These are phyloP conservation scores for Mus minutoides DNA, from an alignment of 2,797 vertebrate genomes.

Conservation along the genomic window DNA sequence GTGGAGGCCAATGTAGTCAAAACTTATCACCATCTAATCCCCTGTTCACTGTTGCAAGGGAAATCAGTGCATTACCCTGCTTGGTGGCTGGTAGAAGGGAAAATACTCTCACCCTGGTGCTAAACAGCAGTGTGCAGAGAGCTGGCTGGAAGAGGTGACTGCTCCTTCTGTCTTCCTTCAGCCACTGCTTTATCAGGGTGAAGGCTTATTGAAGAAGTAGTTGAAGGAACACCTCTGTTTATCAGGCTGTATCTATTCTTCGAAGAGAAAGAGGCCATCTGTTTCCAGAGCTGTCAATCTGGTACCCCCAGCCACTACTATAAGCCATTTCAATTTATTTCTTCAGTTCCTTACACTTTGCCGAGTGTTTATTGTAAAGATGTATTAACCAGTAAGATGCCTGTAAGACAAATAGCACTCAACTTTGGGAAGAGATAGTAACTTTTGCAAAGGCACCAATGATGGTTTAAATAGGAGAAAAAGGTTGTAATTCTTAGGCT, in stretches of 20 bases:
- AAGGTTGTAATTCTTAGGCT: neutral
- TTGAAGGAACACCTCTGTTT: conserved; percentile 66
- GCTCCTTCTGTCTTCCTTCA: conserved; percentile 55
- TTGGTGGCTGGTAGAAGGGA: conserved; percentile 57
- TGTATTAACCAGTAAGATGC: conserved; percentile 77
- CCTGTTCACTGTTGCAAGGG: conserved; percentile 65
- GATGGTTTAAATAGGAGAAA: conserved; percentile 53
- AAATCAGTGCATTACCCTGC: conserved; percentile 65
- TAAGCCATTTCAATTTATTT: conserved; percentile 81
- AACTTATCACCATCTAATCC: conserved; percentile 73
- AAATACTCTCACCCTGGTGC: conserved; percentile 50
- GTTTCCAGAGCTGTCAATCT: conserved; percentile 72
- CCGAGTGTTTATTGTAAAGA: conserved; percentile 78
- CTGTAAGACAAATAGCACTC: conserved; percentile 73
- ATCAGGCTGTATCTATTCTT: conserved; percentile 72
- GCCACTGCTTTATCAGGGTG: conserved; percentile 68
- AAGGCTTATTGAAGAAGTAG: conserved; percentile 54
- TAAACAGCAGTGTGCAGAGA: conserved; percentile 63
- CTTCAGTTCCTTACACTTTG: conserved; percentile 76
- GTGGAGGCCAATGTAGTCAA: conserved; percentile 67
- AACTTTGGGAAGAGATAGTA: conserved; percentile 75
- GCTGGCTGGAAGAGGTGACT: conserved; percentile 54
- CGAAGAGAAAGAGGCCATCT: conserved; percentile 64
- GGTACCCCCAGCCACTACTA: conserved; percentile 71
- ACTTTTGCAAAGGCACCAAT: conserved; percentile 58